These are phyloP conservation scores for Micrasema longulum DNA, from an alignment of 1,140 invertebrate genomes.

Conservation along the genomic window DNA sequence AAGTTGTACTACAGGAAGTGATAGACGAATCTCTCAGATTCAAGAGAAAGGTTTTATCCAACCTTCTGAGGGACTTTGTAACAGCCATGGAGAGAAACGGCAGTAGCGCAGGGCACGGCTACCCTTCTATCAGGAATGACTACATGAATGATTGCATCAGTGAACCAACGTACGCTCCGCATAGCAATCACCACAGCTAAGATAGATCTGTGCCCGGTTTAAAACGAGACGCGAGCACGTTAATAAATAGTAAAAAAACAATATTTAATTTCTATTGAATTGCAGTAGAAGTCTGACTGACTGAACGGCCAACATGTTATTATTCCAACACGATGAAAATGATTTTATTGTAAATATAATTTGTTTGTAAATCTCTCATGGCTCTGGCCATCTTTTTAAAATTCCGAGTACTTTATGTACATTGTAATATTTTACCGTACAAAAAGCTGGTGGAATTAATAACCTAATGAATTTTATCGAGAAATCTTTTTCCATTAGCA, in stretches of 20 bases:
- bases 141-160: conserved; percentile 40
- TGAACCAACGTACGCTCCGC: conserved; percentile 31
- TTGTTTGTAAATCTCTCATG: conserved; percentile 10
- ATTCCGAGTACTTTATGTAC: not conserved
- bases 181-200: conserved; percentile 59
- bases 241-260: conserved; percentile 41
- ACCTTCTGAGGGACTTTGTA: conserved; percentile 68
- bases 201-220: conserved; percentile 12
- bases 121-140: conserved; percentile 29
- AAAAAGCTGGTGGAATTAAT: too few relatives aligned
- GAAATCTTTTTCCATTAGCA: too few relatives aligned
- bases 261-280: conserved; percentile 44
- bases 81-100: conserved; percentile 66
- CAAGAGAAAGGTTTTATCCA: conserved; percentile 75
- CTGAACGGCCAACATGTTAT: conserved; percentile 7
- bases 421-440: not conserved
- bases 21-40: conserved; percentile 79
- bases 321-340: conserved; percentile 3
- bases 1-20: conserved; percentile 74
- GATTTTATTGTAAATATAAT: conserved; percentile 15
- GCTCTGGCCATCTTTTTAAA: conserved; percentile 28
- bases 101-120: conserved; percentile 56
- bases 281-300: conserved; percentile 47
- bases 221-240: conserved; percentile 3
- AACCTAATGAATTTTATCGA: too few relatives aligned